A percentile compares a stretch with the other conserved stretches of the same genome.
phyloP scores from a whole-genome alignment of 2,888 invertebrate species.

The Cheilosia vernalis region DNA sequence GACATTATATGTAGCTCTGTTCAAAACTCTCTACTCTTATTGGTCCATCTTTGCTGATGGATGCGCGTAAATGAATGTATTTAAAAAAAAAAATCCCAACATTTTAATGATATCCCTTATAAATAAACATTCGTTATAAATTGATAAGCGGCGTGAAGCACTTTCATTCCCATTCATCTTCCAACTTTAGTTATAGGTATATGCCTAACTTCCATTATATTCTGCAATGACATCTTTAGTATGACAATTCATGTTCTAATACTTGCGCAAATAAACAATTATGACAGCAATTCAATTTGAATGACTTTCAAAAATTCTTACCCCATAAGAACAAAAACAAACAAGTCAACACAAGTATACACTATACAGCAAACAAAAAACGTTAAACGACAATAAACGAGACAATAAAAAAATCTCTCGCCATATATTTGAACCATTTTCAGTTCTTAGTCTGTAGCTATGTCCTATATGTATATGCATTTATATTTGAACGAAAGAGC shows the following conservation, averaged over 20 bases:
- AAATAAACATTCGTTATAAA: too few species aligned
- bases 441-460: neutral
- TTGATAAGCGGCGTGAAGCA: too few species aligned
- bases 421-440: conserved; percentile 38
- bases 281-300: conserved; percentile 50
- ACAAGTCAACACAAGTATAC: neutral
- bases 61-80: too few species aligned
- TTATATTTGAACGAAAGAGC: conserved; percentile 6
- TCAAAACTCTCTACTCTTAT: too few species aligned
- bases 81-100: too few species aligned
- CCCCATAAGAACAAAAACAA: neutral
- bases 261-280: conserved; percentile 44
- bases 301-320: conserved; percentile 55
- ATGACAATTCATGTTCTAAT: conserved; percentile 62
- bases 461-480: neutral
- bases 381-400: conserved; percentile 23
- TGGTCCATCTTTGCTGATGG: too few species aligned
- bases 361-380: conserved; percentile 1
- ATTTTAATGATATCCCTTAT: too few species aligned
- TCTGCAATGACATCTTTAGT: conserved; percentile 51
- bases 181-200: too few species aligned
- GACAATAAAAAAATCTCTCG: conserved; percentile 35
- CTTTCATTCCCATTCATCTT: too few species aligned
- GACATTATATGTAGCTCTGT: too few species aligned
- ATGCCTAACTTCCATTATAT: neutral